These are phyloP conservation scores for Lepidothrix coronata DNA, from an alignment of 2,113 vertebrate genomes.

Conservation along the genomic window DNA sequence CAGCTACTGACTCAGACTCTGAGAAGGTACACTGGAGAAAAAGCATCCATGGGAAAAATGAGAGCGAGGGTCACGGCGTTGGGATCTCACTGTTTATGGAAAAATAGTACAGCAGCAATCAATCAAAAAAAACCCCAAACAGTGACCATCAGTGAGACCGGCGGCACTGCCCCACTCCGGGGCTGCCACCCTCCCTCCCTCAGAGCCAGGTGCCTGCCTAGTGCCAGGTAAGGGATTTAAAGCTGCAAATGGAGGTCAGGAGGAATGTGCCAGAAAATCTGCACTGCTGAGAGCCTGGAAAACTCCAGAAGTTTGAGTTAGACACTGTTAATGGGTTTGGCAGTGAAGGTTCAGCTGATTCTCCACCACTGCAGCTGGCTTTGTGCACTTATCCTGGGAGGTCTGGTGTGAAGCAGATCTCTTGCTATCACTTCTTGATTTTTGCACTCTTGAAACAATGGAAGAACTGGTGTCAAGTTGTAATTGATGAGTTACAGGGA, in stretches of 20 bases:
- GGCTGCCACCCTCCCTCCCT: not conserved
- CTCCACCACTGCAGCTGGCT: not conserved
- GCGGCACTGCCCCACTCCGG: not conserved
- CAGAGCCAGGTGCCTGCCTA: accelerated
- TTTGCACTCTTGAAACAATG: not conserved
- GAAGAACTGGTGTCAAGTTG: not conserved
- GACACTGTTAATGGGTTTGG: not conserved
- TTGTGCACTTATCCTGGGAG: not conserved
- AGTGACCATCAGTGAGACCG: accelerated
- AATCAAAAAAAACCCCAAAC: not conserved
- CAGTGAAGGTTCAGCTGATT: not conserved
- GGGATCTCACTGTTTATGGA: not conserved
- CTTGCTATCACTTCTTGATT: not conserved
- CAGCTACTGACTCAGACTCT: constrained; percentile 31
- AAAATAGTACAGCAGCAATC: accelerated
- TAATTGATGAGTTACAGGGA: constrained; percentile 17
- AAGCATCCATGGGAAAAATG: constrained; percentile 2
- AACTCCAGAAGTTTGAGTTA: accelerated
- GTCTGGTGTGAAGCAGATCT: not conserved
- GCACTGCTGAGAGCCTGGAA: not conserved
- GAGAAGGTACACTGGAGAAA: constrained; percentile 25
- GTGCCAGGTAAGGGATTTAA: not conserved
- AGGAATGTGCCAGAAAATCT: not conserved
- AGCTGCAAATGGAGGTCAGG: not conserved
- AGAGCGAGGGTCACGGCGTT: not conserved